phyloP scores from a whole-genome alignment of 2,113 vertebrate species.

The Apodemus speciosus region DNA sequence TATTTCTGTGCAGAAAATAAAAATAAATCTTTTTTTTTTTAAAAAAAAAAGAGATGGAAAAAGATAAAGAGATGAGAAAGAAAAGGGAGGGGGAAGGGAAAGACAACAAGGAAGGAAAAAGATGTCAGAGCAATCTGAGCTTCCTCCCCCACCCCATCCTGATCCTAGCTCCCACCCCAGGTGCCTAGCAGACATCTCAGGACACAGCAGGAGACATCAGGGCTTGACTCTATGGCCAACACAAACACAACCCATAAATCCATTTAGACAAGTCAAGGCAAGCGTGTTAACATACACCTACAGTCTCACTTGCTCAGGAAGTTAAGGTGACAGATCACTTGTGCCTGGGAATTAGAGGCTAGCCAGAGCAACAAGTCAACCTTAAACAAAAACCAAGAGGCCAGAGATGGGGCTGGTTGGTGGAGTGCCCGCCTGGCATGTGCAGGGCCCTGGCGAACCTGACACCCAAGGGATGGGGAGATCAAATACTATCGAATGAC shows the following conservation, averaged over 20 bases:
- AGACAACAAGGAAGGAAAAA: background rate
- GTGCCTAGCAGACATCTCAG: background rate
- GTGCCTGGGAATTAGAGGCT: background rate
- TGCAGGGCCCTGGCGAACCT: background rate
- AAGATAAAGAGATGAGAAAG: background rate
- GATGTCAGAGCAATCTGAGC: background rate
- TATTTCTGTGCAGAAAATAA: no score
- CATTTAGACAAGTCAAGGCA: background rate
- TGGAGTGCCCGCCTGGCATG: background rate
- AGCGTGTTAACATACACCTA: background rate
- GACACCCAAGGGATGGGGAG: background rate
- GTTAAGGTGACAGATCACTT: background rate
- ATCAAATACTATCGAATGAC: slow-evolving; percentile 26
- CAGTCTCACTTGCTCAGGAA: background rate
- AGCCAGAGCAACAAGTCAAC: background rate
- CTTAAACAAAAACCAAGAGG: background rate
- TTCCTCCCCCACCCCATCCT: background rate
- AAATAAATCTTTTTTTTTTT: no score
- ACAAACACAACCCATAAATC: background rate
- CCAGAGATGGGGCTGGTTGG: background rate
- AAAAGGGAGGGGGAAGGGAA: background rate
- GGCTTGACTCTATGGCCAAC: background rate
- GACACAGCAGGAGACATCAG: background rate
- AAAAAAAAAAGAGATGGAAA: background rate
- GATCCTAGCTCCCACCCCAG: background rate